A percentile compares a stretch with the other conserved stretches of the same genome.
Evolutionary conservation across 30 jellyfish, hydroid and myxozoan genomes (phyloP).

Genomic region (Turritopsis rubra): DNA sequence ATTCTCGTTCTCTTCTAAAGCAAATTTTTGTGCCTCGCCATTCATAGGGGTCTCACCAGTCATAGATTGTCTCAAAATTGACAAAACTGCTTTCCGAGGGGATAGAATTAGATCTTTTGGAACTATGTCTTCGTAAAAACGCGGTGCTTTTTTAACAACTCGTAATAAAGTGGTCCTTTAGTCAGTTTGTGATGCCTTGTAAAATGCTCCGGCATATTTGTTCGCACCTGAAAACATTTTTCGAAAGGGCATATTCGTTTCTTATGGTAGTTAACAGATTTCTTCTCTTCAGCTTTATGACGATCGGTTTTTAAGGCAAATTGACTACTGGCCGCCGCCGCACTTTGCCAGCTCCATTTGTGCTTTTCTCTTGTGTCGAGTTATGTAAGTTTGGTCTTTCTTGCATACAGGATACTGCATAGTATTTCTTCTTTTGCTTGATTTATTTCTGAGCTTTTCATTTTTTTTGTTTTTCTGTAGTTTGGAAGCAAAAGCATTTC

Average conservation of each 20-base stretch:
- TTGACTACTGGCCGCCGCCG: conserved; percentile 10
- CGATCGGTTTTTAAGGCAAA: not conserved
- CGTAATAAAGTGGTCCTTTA: not conserved
- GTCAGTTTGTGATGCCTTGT: not conserved
- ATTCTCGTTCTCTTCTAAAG: not conserved
- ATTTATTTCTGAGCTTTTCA: not conserved
- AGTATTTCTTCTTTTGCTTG: not conserved
- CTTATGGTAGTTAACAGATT: not conserved
- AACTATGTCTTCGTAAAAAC: not conserved
- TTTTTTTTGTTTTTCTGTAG: not conserved
- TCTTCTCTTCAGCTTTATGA: not conserved
- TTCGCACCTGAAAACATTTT: not conserved
- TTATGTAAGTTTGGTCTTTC: not conserved
- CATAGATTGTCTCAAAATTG: not conserved
- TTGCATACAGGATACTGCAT: not conserved
- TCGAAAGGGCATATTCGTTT: conserved; percentile 3
- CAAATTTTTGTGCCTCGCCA: too few relatives aligned
- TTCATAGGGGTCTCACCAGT: not conserved
- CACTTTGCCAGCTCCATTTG: conserved; percentile 18
- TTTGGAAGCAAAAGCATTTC: too few relatives aligned
- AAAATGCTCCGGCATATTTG: conserved; percentile 17
- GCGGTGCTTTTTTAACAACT: not conserved
- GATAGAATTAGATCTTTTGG: not conserved
- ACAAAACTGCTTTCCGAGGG: not conserved
- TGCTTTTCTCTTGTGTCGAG: conserved; percentile 5